Evolutionary conservation across 2,888 invertebrate genomes (phyloP).

Genomic region (Eilema griseolum): DNA sequence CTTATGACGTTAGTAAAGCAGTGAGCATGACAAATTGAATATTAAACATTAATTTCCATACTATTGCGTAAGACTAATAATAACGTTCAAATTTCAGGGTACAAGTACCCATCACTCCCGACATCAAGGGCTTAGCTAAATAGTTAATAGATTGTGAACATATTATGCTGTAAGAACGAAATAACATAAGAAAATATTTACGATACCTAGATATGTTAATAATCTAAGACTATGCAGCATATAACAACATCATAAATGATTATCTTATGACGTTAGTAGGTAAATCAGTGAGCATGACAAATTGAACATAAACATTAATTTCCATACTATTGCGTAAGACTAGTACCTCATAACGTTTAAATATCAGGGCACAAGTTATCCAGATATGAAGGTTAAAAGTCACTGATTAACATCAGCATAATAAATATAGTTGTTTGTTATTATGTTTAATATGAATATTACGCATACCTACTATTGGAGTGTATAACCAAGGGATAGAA

Average conservation of each 20-base stretch:
- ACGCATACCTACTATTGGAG: neutral
- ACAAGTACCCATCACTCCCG: too few relatives aligned
- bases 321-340: conserved; percentile 56
- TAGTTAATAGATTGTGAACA: neutral
- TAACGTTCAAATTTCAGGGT: conserved; percentile 40
- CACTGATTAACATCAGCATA: conserved; percentile 42
- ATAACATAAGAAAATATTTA: neutral
- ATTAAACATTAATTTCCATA: conserved; percentile 33
- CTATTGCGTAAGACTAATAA: conserved; percentile 57
- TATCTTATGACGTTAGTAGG: conserved; percentile 17
- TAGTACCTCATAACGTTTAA: conserved; percentile 39
- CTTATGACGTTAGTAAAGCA: conserved; percentile 11
- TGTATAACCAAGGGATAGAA: neutral
- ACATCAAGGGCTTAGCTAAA: neutral
- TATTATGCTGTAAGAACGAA: neutral
- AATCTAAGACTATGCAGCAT: neutral
- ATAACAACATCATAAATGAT: conserved; percentile 11
- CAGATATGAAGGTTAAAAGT: conserved; percentile 52
- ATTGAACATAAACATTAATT: conserved; percentile 31
- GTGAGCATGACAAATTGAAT: conserved; percentile 23
- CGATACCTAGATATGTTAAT: too few relatives aligned
- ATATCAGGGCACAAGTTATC: conserved; percentile 54
- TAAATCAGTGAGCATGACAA: conserved; percentile 15
- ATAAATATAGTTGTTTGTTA: conserved; percentile 12
- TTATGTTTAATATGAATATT: conserved; percentile 19